These are phyloP conservation scores for Trachelus iudaicus DNA, from an alignment of 2,888 invertebrate species.

Conservation along the genomic window DNA sequence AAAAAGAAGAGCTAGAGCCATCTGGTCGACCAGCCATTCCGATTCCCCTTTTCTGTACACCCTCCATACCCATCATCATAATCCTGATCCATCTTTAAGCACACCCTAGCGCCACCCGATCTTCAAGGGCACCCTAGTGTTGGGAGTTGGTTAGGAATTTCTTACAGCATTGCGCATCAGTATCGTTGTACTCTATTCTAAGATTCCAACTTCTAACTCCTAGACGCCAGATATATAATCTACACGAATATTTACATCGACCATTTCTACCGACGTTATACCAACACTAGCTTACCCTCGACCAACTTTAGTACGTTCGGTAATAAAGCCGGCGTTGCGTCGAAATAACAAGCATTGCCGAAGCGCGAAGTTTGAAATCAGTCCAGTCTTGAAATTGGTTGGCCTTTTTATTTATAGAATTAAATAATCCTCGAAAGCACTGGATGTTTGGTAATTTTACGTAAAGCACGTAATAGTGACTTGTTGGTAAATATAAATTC, in stretches of 20 bases:
- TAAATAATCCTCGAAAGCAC: not conserved
- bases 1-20: constrained; percentile 29
- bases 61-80: constrained; percentile 1
- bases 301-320: not conserved
- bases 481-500: not conserved
- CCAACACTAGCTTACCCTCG: constrained; percentile 5
- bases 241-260: not conserved
- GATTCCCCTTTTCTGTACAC: not conserved
- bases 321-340: not conserved
- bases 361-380: not conserved
- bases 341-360: not conserved
- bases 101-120: not conserved
- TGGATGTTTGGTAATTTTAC: not conserved
- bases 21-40: not conserved
- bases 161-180: not conserved
- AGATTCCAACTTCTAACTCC: not conserved
- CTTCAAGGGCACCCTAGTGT: constrained; percentile 3
- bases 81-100: not conserved
- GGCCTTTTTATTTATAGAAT: not conserved
- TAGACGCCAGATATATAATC: not conserved
- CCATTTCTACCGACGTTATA: not conserved
- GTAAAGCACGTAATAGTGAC: not conserved
- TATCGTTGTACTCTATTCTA: not conserved
- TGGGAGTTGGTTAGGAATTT: not conserved
- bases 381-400: not conserved